Conservation (phyloP, 2,113 vertebrate genomes). For the Bos taurus region DNA sequence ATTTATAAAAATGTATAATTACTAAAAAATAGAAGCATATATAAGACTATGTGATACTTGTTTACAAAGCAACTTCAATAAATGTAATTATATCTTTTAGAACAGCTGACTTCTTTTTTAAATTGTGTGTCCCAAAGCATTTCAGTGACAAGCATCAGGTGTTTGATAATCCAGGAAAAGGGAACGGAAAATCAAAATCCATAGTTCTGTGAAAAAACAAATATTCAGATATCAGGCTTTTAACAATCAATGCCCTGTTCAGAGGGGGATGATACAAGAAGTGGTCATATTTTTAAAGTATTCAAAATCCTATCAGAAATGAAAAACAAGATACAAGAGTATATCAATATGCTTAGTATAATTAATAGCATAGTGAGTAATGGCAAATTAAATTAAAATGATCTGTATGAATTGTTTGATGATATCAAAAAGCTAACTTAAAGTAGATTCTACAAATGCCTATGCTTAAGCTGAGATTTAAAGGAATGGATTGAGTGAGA, state of each 20-base stretch:
- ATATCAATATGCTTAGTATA: not conserved
- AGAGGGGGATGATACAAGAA: not conserved
- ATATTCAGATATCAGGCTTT: not conserved
- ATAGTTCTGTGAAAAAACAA: not conserved
- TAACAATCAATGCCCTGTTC: not conserved
- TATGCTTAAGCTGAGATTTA: not conserved
- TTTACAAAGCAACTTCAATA: not conserved
- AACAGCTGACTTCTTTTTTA: not conserved
- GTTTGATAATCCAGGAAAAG: not conserved
- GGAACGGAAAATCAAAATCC: not conserved
- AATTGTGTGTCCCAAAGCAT: not conserved
- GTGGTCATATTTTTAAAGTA: not conserved
- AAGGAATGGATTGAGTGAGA: not conserved
- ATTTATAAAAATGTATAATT: not conserved
- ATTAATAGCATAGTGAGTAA: not conserved
- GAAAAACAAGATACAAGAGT: not conserved
- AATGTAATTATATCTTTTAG: not conserved
- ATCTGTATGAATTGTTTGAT: not conserved
- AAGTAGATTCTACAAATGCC: not conserved
- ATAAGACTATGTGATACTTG: not conserved
- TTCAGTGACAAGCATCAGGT: not conserved
- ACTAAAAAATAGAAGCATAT: not conserved
- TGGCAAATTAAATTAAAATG: constrained; percentile 31
- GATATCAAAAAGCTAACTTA: not conserved
- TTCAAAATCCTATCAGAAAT: not conserved